These are phyloP conservation scores for Leptinotarsa texana DNA, from an alignment of 1,140 invertebrate genomes.

Conservation along the genomic window DNA sequence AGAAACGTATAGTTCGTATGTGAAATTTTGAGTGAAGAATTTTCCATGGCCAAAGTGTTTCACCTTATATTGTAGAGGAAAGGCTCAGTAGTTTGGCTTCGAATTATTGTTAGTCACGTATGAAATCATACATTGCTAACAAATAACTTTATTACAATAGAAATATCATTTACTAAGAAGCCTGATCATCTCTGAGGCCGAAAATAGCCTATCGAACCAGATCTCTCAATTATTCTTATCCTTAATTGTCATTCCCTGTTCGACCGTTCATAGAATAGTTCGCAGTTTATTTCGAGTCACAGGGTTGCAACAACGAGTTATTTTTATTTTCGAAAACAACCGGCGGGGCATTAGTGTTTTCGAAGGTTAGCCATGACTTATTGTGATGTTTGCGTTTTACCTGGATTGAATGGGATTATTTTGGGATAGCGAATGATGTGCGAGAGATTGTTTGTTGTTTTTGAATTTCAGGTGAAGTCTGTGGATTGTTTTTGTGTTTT, in stretches of 20 bases:
- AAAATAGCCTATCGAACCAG: slow-evolving; percentile 12
- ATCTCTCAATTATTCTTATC: slow-evolving; percentile 28
- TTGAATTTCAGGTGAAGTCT: background rate
- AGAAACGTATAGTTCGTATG: too few relatives aligned
- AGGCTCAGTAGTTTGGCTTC: too few relatives aligned
- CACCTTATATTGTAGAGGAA: too few relatives aligned
- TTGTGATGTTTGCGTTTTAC: background rate
- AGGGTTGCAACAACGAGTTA: slow-evolving; percentile 6
- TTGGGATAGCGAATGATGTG: background rate
- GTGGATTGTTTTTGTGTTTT: too few relatives aligned
- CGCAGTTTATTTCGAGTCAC: background rate
- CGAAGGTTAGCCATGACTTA: slow-evolving; percentile 2
- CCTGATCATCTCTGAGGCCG: background rate
- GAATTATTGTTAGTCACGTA: too few relatives aligned
- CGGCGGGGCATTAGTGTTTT: background rate
- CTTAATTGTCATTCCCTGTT: slow-evolving; percentile 28
- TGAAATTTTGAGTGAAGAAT: too few relatives aligned
- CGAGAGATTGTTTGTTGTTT: background rate
- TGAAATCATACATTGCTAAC: too few relatives aligned
- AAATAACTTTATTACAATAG: too few relatives aligned
- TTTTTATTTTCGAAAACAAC: slow-evolving; percentile 15
- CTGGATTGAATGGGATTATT: slow-evolving; percentile 2
- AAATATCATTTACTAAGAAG: too few relatives aligned
- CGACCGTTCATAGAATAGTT: slow-evolving; percentile 12
- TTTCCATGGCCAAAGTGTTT: too few relatives aligned